Conservation (phyloP, 2,797 vertebrate species). For the Acanthopagrus latus region DNA sequence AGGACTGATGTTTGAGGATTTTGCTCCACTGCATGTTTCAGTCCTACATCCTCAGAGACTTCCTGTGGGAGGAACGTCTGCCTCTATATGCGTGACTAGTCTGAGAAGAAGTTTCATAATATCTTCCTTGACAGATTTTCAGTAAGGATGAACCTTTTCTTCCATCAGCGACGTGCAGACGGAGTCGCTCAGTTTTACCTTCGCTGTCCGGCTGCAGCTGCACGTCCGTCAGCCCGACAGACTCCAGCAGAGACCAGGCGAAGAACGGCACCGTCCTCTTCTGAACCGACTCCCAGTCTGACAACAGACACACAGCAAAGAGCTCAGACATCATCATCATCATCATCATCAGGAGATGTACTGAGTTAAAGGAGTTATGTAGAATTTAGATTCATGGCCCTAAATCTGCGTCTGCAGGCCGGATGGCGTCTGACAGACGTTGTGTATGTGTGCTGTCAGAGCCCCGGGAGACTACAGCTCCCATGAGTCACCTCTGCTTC, state of each 20-base stretch:
- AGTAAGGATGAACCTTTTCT: neutral
- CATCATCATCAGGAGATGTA: too few species aligned
- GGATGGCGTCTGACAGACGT: too few species aligned
- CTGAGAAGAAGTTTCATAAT: neutral
- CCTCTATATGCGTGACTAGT: neutral
- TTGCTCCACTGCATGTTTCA: too few species aligned
- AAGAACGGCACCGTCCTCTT: constrained; percentile 77
- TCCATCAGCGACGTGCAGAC: neutral
- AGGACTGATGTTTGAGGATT: too few species aligned
- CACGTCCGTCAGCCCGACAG: constrained; percentile 53
- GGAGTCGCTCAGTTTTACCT: constrained; percentile 44
- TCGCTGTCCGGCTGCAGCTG: constrained; percentile 55
- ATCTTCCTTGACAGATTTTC: neutral
- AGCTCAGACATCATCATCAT: too few species aligned
- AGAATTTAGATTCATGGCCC: too few species aligned
- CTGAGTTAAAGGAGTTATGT: neutral
- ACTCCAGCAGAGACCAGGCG: constrained; percentile 83
- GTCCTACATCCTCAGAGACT: neutral
- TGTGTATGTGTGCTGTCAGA: too few species aligned
- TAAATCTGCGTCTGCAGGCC: too few species aligned
- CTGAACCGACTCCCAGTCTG: constrained; percentile 51
- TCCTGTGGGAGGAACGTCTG: neutral
- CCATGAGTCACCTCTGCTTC: too few species aligned
- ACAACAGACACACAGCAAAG: neutral
- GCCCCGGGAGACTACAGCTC: too few species aligned